Conservation (phyloP, 2,113 vertebrate genomes). For the Gila orcuttii region DNA sequence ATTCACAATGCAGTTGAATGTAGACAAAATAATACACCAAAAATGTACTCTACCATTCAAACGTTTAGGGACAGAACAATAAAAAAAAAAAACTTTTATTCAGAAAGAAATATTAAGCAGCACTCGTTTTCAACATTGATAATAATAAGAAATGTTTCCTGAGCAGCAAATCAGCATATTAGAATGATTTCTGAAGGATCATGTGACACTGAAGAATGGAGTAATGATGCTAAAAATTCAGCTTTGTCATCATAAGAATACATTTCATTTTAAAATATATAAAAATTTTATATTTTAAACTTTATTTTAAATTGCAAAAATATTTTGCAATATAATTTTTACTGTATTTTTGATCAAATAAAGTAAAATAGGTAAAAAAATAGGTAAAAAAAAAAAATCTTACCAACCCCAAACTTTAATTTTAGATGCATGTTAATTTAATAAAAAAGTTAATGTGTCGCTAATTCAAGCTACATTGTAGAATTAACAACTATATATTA, state of each 20-base stretch:
- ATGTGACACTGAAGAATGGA: background rate
- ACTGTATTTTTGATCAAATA: background rate
- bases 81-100: background rate
- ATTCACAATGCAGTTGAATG: background rate
- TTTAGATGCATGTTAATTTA: background rate
- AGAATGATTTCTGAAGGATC: background rate
- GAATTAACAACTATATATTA: background rate
- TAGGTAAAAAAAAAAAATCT: too few species aligned
- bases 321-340: background rate
- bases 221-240: background rate
- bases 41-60: background rate
- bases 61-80: background rate
- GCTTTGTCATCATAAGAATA: background rate
- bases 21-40: background rate
- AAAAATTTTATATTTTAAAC: background rate
- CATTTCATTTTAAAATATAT: background rate
- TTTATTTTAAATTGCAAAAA: background rate
- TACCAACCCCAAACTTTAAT: background rate
- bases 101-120: background rate
- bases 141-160: background rate
- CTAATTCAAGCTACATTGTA: background rate
- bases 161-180: background rate
- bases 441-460: background rate
- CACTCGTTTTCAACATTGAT: background rate
- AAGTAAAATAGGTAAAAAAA: too few species aligned